Percentiles rank a stretch among this genome's conserved stretches.
phyloP scores from a whole-genome alignment of 2,797 vertebrate genomes.

The Xenopus petersii region DNA sequence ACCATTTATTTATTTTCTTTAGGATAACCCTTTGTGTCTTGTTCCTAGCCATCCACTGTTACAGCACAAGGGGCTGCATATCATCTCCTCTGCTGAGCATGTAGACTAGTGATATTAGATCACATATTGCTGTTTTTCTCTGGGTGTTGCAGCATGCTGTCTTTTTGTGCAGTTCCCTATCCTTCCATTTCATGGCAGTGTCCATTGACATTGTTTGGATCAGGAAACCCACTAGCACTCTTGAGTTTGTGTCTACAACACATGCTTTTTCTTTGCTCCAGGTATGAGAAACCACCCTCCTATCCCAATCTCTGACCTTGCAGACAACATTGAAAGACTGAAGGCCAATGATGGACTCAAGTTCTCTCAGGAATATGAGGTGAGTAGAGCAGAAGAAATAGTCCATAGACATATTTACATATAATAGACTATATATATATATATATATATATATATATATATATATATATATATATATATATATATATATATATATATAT shows the following conservation, averaged over 20 bases:
- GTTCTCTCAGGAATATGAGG: slow-evolving; percentile 96
- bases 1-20: too few relatives aligned
- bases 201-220: slow-evolving; percentile 17
- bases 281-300: slow-evolving; percentile 88
- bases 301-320: slow-evolving; percentile 76
- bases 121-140: slow-evolving; percentile 23
- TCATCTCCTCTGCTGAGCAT: slow-evolving; percentile 32
- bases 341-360: slow-evolving; percentile 88
- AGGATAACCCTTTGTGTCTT: too few relatives aligned
- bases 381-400: slow-evolving; percentile 53
- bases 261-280: slow-evolving; percentile 55
- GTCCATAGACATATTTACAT: too few relatives aligned
- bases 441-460: too few relatives aligned
- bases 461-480: too few relatives aligned
- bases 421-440: too few relatives aligned
- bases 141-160: slow-evolving; percentile 41
- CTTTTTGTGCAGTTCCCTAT: slow-evolving; percentile 15
- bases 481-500: too few relatives aligned
- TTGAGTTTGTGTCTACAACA: not conserved
- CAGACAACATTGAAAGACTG: slow-evolving; percentile 85
- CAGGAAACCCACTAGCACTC: not conserved
- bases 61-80: slow-evolving; percentile 4
- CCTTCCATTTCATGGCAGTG: slow-evolving; percentile 14
- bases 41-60: too few relatives aligned
- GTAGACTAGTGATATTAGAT: not conserved